Conservation (phyloP, 2,888 invertebrate species). For the Phrixothrix hirtus region DNA sequence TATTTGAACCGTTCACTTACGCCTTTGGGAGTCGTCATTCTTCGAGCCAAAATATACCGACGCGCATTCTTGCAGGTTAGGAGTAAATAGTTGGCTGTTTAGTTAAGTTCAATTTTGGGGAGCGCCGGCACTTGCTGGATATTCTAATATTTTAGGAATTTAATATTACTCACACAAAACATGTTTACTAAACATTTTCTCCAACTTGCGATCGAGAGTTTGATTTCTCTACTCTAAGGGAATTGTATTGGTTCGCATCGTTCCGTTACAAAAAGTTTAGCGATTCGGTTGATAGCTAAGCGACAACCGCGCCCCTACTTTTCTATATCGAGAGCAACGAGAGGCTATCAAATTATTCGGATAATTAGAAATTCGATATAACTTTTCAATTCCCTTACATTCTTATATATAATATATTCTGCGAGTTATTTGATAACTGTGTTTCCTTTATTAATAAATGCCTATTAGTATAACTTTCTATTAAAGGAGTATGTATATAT, state of each 20-base stretch:
- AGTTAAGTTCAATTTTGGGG: slow-evolving; percentile 34
- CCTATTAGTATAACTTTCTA: too few relatives aligned
- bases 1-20: slow-evolving; percentile 45
- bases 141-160: slow-evolving; percentile 45
- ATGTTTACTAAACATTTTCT: slow-evolving; percentile 25
- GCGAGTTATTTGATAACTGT: not conserved
- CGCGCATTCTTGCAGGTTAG: slow-evolving; percentile 32
- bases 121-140: slow-evolving; percentile 33
- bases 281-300: not conserved
- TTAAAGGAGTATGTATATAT: not conserved
- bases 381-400: not conserved
- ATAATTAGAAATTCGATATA: not conserved
- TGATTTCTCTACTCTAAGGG: slow-evolving; percentile 2
- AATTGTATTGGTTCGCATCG: slow-evolving; percentile 3
- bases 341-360: slow-evolving; percentile 5
- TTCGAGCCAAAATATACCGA: slow-evolving; percentile 22
- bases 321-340: not conserved
- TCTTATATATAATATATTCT: not conserved
- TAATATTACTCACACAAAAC: slow-evolving; percentile 38
- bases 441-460: too few relatives aligned
- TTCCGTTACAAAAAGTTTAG: slow-evolving; percentile 2
- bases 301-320: too few relatives aligned
- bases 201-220: slow-evolving; percentile 19
- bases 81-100: slow-evolving; percentile 37
- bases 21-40: slow-evolving; percentile 28